Evolutionary conservation across 2,113 vertebrate species (phyloP).

Genomic region (Macroglossus sobrinus): DNA sequence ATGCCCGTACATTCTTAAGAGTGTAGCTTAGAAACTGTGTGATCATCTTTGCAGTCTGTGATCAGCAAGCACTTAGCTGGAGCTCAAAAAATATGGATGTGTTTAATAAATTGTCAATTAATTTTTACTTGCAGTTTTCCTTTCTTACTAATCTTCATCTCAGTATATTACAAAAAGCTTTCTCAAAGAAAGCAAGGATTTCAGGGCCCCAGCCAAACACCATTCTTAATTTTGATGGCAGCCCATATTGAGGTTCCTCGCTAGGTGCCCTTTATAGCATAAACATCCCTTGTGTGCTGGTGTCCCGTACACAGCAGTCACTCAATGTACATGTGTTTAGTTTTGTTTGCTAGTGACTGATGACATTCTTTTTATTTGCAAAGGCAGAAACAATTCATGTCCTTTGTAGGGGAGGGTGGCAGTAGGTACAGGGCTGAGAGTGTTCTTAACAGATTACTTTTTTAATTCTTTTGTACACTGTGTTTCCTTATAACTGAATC

Average conservation of each 20-base stretch:
- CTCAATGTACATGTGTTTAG: not conserved
- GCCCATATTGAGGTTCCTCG: not conserved
- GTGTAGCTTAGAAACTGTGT: not conserved
- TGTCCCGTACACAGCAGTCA: not conserved
- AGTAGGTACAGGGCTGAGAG: not conserved
- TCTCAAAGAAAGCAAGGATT: not conserved
- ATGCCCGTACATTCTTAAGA: not conserved
- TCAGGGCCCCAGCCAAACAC: not conserved
- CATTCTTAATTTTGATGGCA: not conserved
- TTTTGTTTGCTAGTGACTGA: not conserved
- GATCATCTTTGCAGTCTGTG: not conserved
- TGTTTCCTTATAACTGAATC: rapidly evolving
- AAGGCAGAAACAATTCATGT: not conserved
- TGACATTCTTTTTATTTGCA: not conserved
- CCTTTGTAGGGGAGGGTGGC: not conserved
- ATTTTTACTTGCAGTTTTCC: slow-evolving; percentile 14
- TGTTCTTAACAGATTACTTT: not conserved
- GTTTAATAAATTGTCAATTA: slow-evolving; percentile 53
- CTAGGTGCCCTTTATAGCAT: not conserved
- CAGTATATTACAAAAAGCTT: not conserved
- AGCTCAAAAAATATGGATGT: not conserved
- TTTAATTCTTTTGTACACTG: not conserved
- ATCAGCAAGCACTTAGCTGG: slow-evolving; percentile 16
- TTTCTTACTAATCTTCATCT: not conserved
- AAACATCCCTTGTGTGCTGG: not conserved